Percentiles rank a stretch among this genome's conserved stretches.
phyloP scores from a whole-genome alignment of 2,113 vertebrate genomes.

The Clupea harengus region DNA sequence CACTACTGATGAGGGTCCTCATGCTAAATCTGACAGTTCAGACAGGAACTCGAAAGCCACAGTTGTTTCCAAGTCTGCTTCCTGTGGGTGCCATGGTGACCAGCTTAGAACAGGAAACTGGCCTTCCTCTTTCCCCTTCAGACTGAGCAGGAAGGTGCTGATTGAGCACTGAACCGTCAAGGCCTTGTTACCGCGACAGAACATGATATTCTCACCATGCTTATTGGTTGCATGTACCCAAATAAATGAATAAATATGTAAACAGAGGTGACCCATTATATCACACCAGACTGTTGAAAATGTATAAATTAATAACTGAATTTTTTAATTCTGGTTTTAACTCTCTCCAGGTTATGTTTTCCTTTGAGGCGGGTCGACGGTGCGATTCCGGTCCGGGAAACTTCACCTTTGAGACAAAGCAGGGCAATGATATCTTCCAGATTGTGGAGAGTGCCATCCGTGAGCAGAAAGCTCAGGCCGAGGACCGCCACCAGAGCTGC shows the following conservation, averaged over 20 bases:
- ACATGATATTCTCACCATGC: neutral
- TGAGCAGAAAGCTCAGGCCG: slow-evolving; percentile 81
- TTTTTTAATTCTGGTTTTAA: neutral
- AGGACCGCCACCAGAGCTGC: slow-evolving; percentile 73
- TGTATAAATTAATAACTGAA: neutral
- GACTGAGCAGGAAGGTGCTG: slow-evolving; percentile 34
- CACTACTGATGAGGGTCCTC: slow-evolving; percentile 21
- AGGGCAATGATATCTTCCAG: slow-evolving; percentile 92
- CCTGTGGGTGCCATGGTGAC: slow-evolving; percentile 46
- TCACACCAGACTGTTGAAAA: neutral
- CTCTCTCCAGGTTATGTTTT: slow-evolving; percentile 89
- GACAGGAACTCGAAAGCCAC: slow-evolving; percentile 45
- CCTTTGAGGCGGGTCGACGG: slow-evolving; percentile 92
- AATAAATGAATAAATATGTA: neutral
- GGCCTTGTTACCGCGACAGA: neutral
- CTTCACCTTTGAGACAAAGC: slow-evolving; percentile 95
- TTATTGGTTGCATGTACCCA: neutral
- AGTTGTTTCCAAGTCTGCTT: slow-evolving; percentile 50
- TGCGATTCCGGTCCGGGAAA: slow-evolving; percentile 92
- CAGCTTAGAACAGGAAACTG: slow-evolving; percentile 44
- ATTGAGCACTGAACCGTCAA: slow-evolving; percentile 20
- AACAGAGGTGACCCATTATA: too few relatives aligned
- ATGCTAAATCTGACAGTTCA: slow-evolving; percentile 34
- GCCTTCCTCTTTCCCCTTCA: slow-evolving; percentile 46
- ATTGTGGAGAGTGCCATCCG: slow-evolving; percentile 89